Conservation (phyloP, 2,113 vertebrate species). For the Hippoglossus stenolepis region DNA sequence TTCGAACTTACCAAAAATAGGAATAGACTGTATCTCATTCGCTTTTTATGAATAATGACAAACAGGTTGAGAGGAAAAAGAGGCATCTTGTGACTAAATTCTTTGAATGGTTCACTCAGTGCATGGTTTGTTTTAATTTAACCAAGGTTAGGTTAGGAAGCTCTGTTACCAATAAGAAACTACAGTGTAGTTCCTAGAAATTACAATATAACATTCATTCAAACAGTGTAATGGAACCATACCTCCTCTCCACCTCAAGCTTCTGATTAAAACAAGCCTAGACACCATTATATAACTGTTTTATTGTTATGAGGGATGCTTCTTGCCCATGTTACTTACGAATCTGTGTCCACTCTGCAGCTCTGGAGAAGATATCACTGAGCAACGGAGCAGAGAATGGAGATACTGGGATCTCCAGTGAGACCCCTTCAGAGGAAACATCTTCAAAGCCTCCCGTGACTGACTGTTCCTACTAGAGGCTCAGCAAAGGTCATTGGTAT, state of each 20-base stretch:
- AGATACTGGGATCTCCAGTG: conserved; percentile 86
- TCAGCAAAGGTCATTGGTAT: not conserved
- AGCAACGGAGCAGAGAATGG: conserved; percentile 89
- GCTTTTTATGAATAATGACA: no score
- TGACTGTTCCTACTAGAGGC: conserved; percentile 85
- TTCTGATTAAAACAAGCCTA: not conserved
- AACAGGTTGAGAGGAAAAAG: no score
- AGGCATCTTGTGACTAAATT: no score
- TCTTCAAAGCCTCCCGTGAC: conserved; percentile 83
- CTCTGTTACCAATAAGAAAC: no score
- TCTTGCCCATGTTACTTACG: not conserved
- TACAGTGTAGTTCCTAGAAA: no score
- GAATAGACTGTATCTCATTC: no score
- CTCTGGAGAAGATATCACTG: conserved; percentile 89
- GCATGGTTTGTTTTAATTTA: no score
- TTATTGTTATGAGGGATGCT: not conserved
- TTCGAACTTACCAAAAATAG: no score
- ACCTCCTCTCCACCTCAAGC: not conserved
- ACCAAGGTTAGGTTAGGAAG: no score
- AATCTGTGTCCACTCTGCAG: conserved; percentile 67
- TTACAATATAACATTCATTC: no score
- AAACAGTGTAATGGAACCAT: no score
- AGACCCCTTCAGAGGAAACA: conserved; percentile 85
- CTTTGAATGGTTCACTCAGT: no score
- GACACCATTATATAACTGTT: not conserved